phyloP scores from a whole-genome alignment of 1,140 invertebrate genomes.

The Drosophila sulfurigaster region DNA sequence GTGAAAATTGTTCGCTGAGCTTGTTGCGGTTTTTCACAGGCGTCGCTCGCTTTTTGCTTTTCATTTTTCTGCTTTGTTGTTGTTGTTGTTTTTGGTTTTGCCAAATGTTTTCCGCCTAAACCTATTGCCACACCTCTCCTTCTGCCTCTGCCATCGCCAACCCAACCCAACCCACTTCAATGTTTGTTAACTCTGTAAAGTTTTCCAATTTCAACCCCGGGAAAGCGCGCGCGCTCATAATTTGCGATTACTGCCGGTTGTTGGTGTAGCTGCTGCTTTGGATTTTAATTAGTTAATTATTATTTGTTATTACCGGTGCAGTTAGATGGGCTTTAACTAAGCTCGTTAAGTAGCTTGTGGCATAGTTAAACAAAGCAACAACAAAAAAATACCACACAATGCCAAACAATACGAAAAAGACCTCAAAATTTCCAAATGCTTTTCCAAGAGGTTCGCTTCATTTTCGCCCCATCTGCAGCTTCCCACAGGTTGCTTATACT shows the following conservation, averaged over 20 bases:
- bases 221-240: constrained; percentile 61
- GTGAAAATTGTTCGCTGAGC: constrained; percentile 59
- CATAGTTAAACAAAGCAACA: no score
- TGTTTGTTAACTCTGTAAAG: constrained; percentile 35
- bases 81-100: constrained; percentile 5
- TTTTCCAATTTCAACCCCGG: constrained; percentile 39
- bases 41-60: constrained; percentile 26
- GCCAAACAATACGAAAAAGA: constrained; percentile 1
- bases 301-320: constrained; percentile 51
- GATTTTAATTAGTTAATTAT: constrained; percentile 75
- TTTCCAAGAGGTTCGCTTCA: constrained; percentile 4
- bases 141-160: no score
- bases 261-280: constrained; percentile 31
- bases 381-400: neutral
- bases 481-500: neutral
- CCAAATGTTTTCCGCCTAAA: constrained; percentile 45
- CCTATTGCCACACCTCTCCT: constrained; percentile 3
- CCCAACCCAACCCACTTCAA: neutral
- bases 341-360: constrained; percentile 11
- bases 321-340: constrained; percentile 38
- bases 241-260: constrained; percentile 54
- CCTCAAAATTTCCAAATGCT: constrained; percentile 2
- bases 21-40: constrained; percentile 59
- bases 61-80: neutral
- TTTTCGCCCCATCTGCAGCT: constrained; percentile 4